Percentiles rank a stretch among this genome's conserved stretches.
Evolutionary conservation across 2,888 invertebrate genomes (phyloP).

Genomic region (Eupeodes luniger): DNA sequence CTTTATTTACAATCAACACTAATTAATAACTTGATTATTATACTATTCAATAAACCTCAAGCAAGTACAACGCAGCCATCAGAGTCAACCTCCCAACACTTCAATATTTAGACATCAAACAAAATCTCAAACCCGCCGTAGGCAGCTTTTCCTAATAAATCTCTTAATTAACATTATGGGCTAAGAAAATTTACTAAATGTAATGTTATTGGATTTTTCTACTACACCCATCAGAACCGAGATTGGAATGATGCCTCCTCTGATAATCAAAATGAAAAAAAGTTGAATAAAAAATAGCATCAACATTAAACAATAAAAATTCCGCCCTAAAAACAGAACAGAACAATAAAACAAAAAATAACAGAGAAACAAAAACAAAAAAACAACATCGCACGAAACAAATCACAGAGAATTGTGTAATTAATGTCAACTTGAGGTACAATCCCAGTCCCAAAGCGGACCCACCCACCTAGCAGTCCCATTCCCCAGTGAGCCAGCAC

Average conservation of each 20-base stretch:
- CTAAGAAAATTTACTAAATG: background rate
- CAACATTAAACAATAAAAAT: slow-evolving; percentile 31
- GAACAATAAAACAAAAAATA: background rate
- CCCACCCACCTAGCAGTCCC: slow-evolving; percentile 20
- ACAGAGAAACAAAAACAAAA: slow-evolving; percentile 5
- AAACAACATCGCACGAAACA: slow-evolving; percentile 51
- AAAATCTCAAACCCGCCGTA: background rate
- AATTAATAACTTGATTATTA: background rate
- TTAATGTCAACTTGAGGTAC: slow-evolving; percentile 68
- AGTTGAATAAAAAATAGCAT: background rate
- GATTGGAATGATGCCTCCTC: background rate
- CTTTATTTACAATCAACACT: background rate
- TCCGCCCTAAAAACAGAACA: slow-evolving; percentile 31
- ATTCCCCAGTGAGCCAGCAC: too few species aligned
- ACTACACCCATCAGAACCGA: background rate
- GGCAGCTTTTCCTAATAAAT: background rate
- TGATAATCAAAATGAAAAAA: slow-evolving; percentile 12
- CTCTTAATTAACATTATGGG: slow-evolving; percentile 2
- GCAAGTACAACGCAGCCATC: background rate
- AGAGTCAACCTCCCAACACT: background rate
- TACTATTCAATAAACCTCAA: slow-evolving; percentile 1
- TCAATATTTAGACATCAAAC: slow-evolving; percentile 13
- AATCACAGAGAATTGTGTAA: slow-evolving; percentile 64
- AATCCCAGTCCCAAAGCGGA: slow-evolving; percentile 16
- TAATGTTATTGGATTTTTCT: background rate